phyloP scores from a whole-genome alignment of 2,797 vertebrate genomes.

The Taenioides sp. region DNA sequence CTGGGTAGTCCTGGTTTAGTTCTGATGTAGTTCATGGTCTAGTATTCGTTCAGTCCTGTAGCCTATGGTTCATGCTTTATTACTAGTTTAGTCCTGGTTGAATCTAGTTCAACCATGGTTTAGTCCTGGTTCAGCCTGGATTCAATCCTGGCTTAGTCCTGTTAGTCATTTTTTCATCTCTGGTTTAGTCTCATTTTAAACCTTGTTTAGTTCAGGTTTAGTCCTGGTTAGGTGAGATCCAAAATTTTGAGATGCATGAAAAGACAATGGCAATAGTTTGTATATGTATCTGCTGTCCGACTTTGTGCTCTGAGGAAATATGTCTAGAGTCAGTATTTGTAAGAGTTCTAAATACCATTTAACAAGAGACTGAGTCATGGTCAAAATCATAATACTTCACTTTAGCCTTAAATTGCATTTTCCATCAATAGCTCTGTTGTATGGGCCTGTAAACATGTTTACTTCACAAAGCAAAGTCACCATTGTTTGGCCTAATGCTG shows the following conservation, averaged over 20 bases:
- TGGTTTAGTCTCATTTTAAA: too few species aligned
- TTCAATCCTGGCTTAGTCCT: not conserved
- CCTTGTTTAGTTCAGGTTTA: not conserved
- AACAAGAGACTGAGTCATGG: not conserved
- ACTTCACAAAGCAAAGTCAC: not conserved
- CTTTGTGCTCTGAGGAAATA: constrained; percentile 13
- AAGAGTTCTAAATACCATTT: not conserved
- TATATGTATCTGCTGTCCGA: too few species aligned
- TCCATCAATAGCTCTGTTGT: not conserved
- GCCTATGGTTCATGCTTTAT: too few species aligned
- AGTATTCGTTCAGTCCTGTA: too few species aligned
- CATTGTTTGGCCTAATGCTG: not conserved
- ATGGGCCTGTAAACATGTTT: constrained; percentile 3
- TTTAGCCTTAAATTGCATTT: not conserved
- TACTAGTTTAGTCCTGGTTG: too few species aligned
- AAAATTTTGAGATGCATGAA: too few species aligned
- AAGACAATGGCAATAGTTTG: too few species aligned
- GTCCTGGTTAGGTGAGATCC: too few species aligned
- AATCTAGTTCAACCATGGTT: too few species aligned
- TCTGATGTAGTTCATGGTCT: too few species aligned
- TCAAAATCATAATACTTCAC: not conserved
- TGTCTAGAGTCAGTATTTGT: not conserved
- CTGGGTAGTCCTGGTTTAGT: too few species aligned
- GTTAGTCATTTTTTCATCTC: too few species aligned
- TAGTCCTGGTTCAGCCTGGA: not conserved